phyloP scores from a whole-genome alignment of 1,140 invertebrate genomes.

The Brachionus asplanchnoidis region DNA sequence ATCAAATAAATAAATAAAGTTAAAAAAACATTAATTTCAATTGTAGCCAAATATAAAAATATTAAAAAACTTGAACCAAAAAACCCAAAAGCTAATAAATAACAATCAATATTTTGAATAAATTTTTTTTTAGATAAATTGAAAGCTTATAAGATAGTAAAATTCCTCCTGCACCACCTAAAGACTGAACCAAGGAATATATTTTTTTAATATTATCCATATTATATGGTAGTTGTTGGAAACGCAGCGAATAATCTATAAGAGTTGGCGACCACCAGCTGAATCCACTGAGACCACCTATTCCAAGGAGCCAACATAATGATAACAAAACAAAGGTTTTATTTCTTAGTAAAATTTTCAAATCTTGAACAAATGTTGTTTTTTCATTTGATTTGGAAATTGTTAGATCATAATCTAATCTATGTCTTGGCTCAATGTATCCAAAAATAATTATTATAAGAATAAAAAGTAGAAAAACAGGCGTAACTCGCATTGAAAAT shows the following conservation, averaged over 20 bases:
- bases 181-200: slow-evolving; percentile 16
- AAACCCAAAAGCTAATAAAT: neutral
- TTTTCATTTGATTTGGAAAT: neutral
- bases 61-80: neutral
- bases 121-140: neutral
- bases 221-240: neutral
- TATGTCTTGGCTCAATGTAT: neutral
- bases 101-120: neutral
- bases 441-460: neutral
- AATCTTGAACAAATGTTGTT: slow-evolving; percentile 7
- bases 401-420: neutral
- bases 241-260: slow-evolving; percentile 13
- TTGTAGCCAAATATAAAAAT: neutral
- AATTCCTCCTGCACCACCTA: neutral
- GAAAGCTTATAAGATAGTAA: slow-evolving; percentile 5
- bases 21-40: neutral
- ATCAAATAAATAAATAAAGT: neutral
- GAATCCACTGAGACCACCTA: slow-evolving; percentile 15
- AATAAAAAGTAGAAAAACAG: neutral
- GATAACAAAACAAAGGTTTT: slow-evolving; percentile 14
- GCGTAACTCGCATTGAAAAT: slow-evolving; percentile 21
- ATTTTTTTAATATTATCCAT: slow-evolving; percentile 21
- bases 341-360: slow-evolving; percentile 26
- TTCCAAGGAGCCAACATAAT: neutral
- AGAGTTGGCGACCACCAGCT: slow-evolving; percentile 30